Evolutionary conservation across 2,888 invertebrate genomes (phyloP).

Genomic region (Volucella inanis): DNA sequence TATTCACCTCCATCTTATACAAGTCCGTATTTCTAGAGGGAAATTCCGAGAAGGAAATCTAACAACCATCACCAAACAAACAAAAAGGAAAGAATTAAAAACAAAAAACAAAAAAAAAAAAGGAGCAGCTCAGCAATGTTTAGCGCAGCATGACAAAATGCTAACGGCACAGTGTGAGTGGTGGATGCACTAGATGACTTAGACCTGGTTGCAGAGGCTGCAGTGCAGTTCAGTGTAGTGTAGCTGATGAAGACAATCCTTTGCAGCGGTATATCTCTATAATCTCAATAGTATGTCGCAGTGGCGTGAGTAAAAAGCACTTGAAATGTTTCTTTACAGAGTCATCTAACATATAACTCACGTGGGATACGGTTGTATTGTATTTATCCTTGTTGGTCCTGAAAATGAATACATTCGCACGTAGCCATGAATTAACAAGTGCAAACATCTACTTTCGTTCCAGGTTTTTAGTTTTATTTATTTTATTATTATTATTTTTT

Average conservation of each 20-base stretch:
- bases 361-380: slow-evolving; percentile 40
- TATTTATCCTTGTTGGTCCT: slow-evolving; percentile 26
- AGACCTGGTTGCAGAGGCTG: slow-evolving; percentile 22
- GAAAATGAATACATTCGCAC: slow-evolving; percentile 28
- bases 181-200: slow-evolving; percentile 43
- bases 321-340: slow-evolving; percentile 42
- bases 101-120: not conserved
- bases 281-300: slow-evolving; percentile 24
- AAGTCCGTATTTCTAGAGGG: slow-evolving; percentile 38
- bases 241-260: slow-evolving; percentile 38
- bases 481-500: not conserved
- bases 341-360: slow-evolving; percentile 11
- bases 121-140: slow-evolving; percentile 3
- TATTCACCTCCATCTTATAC: slow-evolving; percentile 35
- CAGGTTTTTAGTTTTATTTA: not conserved
- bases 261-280: slow-evolving; percentile 9
- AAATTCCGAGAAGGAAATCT: slow-evolving; percentile 45
- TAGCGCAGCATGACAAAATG: slow-evolving; percentile 49
- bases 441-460: not conserved
- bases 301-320: slow-evolving; percentile 43
- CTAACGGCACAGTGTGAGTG: slow-evolving; percentile 53
- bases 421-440: slow-evolving; percentile 39
- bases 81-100: slow-evolving; percentile 25
- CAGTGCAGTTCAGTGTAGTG: slow-evolving; percentile 1
- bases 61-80: slow-evolving; percentile 32